phyloP scores from a whole-genome alignment of 92 coral and sea anemone genomes.

The Pocillopora grandis region DNA sequence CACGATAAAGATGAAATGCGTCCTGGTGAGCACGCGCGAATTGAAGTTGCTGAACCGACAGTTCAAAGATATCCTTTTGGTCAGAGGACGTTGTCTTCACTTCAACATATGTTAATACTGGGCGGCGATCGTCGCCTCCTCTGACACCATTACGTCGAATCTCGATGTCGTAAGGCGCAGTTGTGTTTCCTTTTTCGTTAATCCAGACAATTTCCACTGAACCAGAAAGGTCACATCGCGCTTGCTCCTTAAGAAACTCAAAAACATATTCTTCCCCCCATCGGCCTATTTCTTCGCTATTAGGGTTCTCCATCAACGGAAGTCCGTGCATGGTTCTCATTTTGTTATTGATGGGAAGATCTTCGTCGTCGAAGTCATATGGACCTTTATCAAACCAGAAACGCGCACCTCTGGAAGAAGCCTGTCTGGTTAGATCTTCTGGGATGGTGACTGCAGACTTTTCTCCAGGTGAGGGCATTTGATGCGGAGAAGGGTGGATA shows the following conservation, averaged over 20 bases:
- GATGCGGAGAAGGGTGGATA: neutral
- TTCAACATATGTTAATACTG: constrained; percentile 60
- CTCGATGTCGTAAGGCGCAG: constrained; percentile 79
- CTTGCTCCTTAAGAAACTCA: constrained; percentile 55
- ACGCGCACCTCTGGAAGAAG: neutral
- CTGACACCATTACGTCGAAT: constrained; percentile 35
- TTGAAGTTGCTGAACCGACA: constrained; percentile 73
- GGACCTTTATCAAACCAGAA: constrained; percentile 11
- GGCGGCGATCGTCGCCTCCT: neutral
- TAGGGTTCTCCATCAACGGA: constrained; percentile 44
- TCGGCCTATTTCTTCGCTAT: constrained; percentile 78
- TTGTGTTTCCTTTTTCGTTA: constrained; percentile 66
- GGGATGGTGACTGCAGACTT: neutral
- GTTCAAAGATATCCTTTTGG: constrained; percentile 72
- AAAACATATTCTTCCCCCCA: constrained; percentile 87
- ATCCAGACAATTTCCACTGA: constrained; percentile 66
- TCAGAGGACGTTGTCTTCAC: constrained; percentile 80
- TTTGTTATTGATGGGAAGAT: constrained; percentile 49
- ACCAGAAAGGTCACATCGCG: neutral
- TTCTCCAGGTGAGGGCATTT: neutral
- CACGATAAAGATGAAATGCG: constrained; percentile 81
- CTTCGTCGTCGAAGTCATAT: constrained; percentile 61
- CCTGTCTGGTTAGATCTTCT: neutral
- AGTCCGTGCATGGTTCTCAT: constrained; percentile 37
- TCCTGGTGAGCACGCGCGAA: constrained; percentile 67